Base-by-base conservation (phyloP, 2,797 vertebrate genomes). In the Bradypodion pumilum region DNA sequence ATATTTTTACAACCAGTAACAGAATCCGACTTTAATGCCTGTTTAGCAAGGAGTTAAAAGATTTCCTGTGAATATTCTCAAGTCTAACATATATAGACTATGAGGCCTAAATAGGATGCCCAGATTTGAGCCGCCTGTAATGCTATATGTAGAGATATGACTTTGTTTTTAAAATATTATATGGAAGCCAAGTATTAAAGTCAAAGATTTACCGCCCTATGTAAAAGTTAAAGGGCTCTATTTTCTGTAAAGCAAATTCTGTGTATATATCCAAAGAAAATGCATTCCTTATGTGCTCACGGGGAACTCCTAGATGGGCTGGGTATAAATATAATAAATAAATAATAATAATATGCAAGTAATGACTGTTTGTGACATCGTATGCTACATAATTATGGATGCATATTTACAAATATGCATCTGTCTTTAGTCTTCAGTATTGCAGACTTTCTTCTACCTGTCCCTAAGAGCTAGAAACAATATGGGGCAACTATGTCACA, bases 191-290 rank as follows among this genome's bases (percentile, higher is more conserved):
- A 88, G 23, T 69, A 82, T 62, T 86, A 87, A 93, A 92, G 91
- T 80, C 44, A 87, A 78, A 84, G 4, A 79, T n/a, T 76, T 86
- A 44, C 27, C 89, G 32, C 92, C 46, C 37, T 86, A 46, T 73
- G 80, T 92, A 91, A 90, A 92, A 0, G 70, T 81, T 80, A 40
- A 91, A 88, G 85, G 29, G n/a, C 63, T 83, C 68, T 37, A 62
- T 84, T 91, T 94, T 86, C 83, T 46, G 81, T 82, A 86, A 89
- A 91, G 86, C 59, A 88, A 7, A 78, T 89, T 83, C 76, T 87
- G 40, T 89, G 89, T 93, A 75, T 35, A 86, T 91, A 83, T 65
- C 73, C 89, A 84, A 88, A 56, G 88, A 88, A 76, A 84, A 89
- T 82, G 74, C 85, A 66, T 91, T 78, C 88, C 74, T 90, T 85